Conservation (phyloP, 30 jellyfish, hydroid and myxozoan genomes). For the Turritopsis rubra region DNA sequence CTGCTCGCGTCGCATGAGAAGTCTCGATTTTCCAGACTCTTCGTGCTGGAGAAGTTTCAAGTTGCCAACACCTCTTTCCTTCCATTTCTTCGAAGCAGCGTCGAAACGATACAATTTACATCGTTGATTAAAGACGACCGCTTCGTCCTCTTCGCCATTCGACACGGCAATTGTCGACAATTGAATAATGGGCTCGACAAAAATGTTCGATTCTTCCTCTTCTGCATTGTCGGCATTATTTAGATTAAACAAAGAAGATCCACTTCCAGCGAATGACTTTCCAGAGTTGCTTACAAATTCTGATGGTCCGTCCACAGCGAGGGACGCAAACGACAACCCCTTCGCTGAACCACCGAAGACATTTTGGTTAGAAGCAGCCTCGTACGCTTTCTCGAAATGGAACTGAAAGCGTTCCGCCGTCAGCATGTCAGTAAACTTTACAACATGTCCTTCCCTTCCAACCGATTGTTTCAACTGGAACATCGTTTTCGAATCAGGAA, state of each 20-base stretch:
- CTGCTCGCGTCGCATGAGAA: conserved; percentile 81
- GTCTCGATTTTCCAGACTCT: conserved; percentile 28
- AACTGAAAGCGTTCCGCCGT: conserved; percentile 11
- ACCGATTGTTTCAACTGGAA: not conserved
- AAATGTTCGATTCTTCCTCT: conserved; percentile 38
- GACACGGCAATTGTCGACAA: conserved; percentile 39
- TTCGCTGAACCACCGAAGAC: conserved; percentile 43
- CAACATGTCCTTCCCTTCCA: not conserved
- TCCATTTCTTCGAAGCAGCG: conserved; percentile 55
- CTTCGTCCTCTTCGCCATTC: conserved; percentile 82
- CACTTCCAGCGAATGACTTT: conserved; percentile 57
- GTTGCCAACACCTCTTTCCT: conserved; percentile 78
- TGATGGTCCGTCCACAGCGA: conserved; percentile 38
- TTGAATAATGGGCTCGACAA: conserved; percentile 68
- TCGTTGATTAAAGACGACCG: conserved; percentile 43
- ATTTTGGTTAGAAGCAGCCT: not conserved
- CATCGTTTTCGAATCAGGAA: conserved; percentile 17
- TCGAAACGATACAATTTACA: conserved; percentile 57
- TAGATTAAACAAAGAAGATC: conserved; percentile 35
- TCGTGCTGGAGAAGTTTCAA: conserved; percentile 45
- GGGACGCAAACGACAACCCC: conserved; percentile 50
- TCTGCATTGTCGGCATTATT: not conserved
- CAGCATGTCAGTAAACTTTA: conserved; percentile 4
- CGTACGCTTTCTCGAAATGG: not conserved
- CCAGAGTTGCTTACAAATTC: conserved; percentile 23